These are phyloP conservation scores for Clanis bilineata DNA, from an alignment of 2,888 invertebrate genomes.

Conservation along the genomic window DNA sequence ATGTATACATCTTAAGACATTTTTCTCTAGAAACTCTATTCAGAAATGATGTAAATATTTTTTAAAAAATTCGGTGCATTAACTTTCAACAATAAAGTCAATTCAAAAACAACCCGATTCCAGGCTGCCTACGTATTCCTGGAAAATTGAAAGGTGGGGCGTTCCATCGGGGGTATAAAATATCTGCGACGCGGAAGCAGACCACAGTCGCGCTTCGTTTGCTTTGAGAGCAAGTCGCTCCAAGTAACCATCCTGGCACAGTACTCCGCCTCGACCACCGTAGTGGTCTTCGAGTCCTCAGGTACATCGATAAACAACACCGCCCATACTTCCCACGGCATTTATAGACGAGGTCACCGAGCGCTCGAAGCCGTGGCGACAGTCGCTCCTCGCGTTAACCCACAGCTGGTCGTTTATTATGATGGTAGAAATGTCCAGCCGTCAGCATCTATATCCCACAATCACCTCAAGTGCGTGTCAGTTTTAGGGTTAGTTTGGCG, in stretches of 20 bases:
- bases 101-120: not conserved
- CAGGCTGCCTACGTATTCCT: not conserved
- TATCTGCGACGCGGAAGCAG: conserved; percentile 1
- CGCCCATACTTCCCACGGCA: conserved; percentile 54
- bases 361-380: not conserved
- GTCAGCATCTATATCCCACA: conserved; percentile 65
- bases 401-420: conserved; percentile 29
- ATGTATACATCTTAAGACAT: too few relatives aligned
- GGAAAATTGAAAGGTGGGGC: not conserved
- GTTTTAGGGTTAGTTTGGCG: conserved; percentile 15
- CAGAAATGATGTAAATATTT: not conserved
- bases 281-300: conserved; percentile 48
- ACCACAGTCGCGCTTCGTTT: conserved; percentile 26
- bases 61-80: not conserved
- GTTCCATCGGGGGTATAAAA: conserved; percentile 5
- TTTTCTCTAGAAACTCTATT: not conserved
- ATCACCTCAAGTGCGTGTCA: conserved; percentile 45
- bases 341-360: conserved; percentile 39
- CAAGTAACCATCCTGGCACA: conserved; percentile 41
- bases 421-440: conserved; percentile 70
- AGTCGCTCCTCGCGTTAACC: not conserved
- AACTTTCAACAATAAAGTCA: not conserved
- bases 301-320: conserved; percentile 37
- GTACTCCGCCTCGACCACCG: conserved; percentile 52
- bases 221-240: conserved; percentile 35